Conservation (phyloP, 2,797 vertebrate genomes). For the Onychomys arenicola region DNA sequence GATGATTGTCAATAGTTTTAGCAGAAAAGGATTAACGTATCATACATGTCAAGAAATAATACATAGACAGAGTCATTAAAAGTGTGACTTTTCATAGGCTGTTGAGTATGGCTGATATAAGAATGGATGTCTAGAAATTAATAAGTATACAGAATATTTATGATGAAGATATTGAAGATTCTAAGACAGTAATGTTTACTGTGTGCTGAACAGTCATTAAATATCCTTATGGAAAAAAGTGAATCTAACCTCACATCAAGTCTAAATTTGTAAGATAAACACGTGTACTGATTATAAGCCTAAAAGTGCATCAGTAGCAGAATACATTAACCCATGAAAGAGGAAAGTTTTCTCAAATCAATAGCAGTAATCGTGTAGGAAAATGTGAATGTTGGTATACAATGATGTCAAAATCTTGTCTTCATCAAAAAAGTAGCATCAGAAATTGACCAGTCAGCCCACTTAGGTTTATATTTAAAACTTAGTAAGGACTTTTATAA, state of each 20-base stretch:
- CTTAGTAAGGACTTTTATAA: not conserved
- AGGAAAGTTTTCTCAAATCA: not conserved
- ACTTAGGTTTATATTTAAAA: not conserved
- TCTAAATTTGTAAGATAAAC: not conserved
- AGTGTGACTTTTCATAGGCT: not conserved
- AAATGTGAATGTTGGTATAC: not conserved
- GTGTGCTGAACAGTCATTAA: not conserved
- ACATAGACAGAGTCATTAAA: not conserved
- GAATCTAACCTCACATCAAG: not conserved
- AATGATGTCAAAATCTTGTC: not conserved
- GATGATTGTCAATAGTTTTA: not conserved
- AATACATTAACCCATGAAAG: not conserved
- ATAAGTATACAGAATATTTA: not conserved
- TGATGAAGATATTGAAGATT: not conserved
- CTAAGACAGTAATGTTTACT: not conserved
- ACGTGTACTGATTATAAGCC: not conserved
- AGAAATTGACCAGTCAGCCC: not conserved
- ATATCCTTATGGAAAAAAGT: too few relatives aligned
- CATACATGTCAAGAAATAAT: not conserved
- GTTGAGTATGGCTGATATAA: not conserved
- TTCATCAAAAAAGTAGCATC: not conserved
- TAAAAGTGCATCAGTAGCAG: not conserved
- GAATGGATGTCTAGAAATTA: not conserved
- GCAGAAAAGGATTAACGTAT: not conserved
- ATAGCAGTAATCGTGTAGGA: not conserved